phyloP scores from a whole-genome alignment of 2,888 invertebrate genomes.

The Melanostoma scalare region DNA sequence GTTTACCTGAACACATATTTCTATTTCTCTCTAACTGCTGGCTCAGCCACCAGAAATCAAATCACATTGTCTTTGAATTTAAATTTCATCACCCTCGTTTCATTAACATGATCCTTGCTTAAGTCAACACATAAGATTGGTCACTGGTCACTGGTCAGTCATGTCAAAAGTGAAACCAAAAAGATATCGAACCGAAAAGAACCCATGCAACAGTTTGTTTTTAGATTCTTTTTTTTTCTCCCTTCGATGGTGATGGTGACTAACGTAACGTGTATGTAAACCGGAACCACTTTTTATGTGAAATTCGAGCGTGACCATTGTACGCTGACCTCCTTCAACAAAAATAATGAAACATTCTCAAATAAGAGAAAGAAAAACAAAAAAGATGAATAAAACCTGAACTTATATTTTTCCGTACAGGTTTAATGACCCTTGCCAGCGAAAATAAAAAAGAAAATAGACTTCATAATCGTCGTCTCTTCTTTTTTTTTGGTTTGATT shows the following conservation, averaged over 20 bases:
- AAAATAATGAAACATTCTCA: constrained; percentile 20
- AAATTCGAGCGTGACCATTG: constrained; percentile 59
- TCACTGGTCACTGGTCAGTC: neutral
- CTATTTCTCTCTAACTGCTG: neutral
- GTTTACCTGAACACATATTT: constrained; percentile 22
- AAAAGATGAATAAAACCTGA: constrained; percentile 43
- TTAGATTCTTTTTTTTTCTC: constrained; percentile 1
- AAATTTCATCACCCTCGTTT: constrained; percentile 6
- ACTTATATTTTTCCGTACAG: constrained; percentile 42
- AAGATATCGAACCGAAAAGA: constrained; percentile 3
- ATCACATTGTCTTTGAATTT: constrained; percentile 31
- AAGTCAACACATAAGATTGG: constrained; percentile 31
- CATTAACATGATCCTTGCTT: constrained; percentile 22
- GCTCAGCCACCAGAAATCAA: constrained; percentile 34
- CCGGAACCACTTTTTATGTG: constrained; percentile 60
- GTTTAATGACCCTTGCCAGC: constrained; percentile 61
- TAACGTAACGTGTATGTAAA: constrained; percentile 31
- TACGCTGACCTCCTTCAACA: constrained; percentile 38
- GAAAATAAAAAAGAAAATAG: constrained; percentile 25
- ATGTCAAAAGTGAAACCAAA: constrained; percentile 48
- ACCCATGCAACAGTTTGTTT: constrained; percentile 44
- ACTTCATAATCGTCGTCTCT: constrained; percentile 27
- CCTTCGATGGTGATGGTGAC: constrained; percentile 3
- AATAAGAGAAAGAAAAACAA: constrained; percentile 28
- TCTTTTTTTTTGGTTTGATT: constrained; percentile 23